Base-by-base conservation (phyloP, 1,140 invertebrate genomes). In the Drosophila varians region DNA sequence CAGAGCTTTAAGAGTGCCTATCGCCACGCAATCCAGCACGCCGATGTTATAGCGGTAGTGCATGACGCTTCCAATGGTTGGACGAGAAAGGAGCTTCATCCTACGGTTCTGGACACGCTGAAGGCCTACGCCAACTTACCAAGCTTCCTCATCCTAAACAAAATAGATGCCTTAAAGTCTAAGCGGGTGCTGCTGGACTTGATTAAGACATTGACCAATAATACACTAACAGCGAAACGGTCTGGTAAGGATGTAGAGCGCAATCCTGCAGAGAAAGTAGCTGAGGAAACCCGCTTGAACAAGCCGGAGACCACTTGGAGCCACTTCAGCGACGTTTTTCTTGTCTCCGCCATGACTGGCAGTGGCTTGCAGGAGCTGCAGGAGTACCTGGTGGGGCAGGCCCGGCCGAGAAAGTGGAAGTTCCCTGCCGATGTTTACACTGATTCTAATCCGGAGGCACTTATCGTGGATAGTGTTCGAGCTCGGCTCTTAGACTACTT, bases 141-240 rank as follows among this genome's bases (percentile, higher is more conserved):
- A 11, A 94, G 95, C 71, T 94, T 99, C 86, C 92, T 99, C 4
- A 93, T 98, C 42, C 89, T 99, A 2, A 99, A 98, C 83, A 99
- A 99, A 93, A 93, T 97, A 48, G 97, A 99, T 92, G 91, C 92
- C 14, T 61, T 98, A 8, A 96, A 95, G 89, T 93, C 94, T 1
- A 98, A 98, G 91, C 89, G 93, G 25, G 92, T 94, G 49, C 90
- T 99, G 16, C 90, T 99, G 21, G 93, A 95, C 12, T 74, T 96
- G 12, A 94, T 95, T 18, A 92, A 92, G 25, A 92, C 92, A 45
- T 80, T 98, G 36, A 97, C 95, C 3, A 94, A 94, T 55, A 94
- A 94, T 72, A 90, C 91, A 57, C 91, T 94, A 54, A 92, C 92
- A 47, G 93, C 92, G 1, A 92, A 92, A 25, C 61, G 61, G 2